Evolutionary conservation across 2,797 vertebrate genomes (phyloP).

Genomic region (Pangasius krempfi): DNA sequence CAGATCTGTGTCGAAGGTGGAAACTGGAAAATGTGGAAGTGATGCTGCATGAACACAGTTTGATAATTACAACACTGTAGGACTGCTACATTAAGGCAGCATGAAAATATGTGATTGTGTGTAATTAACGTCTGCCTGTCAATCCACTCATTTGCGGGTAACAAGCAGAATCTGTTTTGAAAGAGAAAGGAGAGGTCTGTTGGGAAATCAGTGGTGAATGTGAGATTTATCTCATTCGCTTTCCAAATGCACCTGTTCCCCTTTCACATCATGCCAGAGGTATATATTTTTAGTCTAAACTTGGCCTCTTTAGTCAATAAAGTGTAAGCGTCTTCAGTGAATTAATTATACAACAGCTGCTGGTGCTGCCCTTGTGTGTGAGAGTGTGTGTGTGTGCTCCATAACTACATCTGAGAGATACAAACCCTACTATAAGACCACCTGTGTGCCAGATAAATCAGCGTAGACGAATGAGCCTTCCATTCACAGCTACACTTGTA

Average conservation of each 20-base stretch:
- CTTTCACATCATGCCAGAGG: neutral
- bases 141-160: neutral
- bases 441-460: slow-evolving; percentile 55
- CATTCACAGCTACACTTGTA: slow-evolving; percentile 23
- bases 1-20: neutral
- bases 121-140: slow-evolving; percentile 5
- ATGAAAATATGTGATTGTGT: neutral
- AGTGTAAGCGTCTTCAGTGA: slow-evolving; percentile 14
- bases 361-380: neutral
- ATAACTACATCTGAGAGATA: slow-evolving; percentile 46
- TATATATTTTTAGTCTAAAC: slow-evolving; percentile 14
- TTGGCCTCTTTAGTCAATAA: neutral
- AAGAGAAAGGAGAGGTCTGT: neutral
- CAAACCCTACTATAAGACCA: slow-evolving; percentile 35
- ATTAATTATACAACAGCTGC: slow-evolving; percentile 17
- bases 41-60: neutral
- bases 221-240: neutral
- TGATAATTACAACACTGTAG: neutral
- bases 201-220: neutral
- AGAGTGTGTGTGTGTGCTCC: neutral
- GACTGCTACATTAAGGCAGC: neutral
- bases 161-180: neutral
- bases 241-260: neutral
- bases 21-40: neutral
- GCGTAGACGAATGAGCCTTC: slow-evolving; percentile 46